phyloP scores from a whole-genome alignment of 2,888 invertebrate genomes.

The Malachius bipustulatus region DNA sequence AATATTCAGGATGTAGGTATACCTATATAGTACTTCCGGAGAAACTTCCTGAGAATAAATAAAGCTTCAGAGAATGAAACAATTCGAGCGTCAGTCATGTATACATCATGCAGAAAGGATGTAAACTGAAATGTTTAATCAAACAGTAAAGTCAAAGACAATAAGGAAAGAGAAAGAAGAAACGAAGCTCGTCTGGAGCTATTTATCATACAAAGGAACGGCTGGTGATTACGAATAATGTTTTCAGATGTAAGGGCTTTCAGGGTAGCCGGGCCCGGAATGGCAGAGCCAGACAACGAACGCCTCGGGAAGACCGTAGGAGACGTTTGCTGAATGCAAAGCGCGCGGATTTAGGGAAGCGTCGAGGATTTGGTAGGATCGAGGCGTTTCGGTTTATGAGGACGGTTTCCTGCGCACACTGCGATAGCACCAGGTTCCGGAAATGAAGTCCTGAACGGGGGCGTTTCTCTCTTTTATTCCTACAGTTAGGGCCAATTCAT shows the following conservation, averaged over 20 bases:
- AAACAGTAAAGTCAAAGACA: no score
- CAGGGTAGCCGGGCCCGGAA: slow-evolving; percentile 13
- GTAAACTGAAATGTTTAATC: no score
- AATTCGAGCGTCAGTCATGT: no score
- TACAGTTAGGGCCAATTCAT: no score
- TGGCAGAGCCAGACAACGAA: slow-evolving; percentile 12
- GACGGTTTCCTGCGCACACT: slow-evolving; percentile 30
- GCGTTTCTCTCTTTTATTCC: slow-evolving; percentile 11
- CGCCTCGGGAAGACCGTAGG: slow-evolving; percentile 13
- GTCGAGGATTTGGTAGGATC: slow-evolving; percentile 33
- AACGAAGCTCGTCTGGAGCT: slow-evolving; percentile 4
- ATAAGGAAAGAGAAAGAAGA: background rate
- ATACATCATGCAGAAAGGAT: no score
- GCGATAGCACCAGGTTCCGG: slow-evolving; percentile 25
- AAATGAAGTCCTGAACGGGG: slow-evolving; percentile 21
- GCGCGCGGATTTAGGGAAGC: slow-evolving; percentile 32
- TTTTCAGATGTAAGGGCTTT: slow-evolving; percentile 16
- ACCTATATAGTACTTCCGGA: no score
- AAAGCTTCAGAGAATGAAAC: no score
- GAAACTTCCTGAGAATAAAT: no score
- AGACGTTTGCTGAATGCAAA: slow-evolving; percentile 35
- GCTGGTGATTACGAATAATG: slow-evolving; percentile 16
- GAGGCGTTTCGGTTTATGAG: slow-evolving; percentile 33
- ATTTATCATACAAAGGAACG: slow-evolving; percentile 14
- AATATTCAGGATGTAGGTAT: no score